Conservation (phyloP, 2,888 invertebrate genomes). For the Synergus gifuensis region DNA sequence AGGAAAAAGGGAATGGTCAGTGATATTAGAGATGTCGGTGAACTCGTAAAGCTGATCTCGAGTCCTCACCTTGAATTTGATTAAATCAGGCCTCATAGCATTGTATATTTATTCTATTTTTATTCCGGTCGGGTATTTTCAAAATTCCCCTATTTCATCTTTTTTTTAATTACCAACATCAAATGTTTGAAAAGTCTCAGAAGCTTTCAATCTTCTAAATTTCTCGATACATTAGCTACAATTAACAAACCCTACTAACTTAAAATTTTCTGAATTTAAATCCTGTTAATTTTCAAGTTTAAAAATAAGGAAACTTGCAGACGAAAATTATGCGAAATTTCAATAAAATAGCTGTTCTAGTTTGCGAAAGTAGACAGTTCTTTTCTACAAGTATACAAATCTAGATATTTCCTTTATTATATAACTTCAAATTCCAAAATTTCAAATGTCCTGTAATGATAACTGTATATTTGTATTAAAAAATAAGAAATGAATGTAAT, state of each 20-base stretch:
- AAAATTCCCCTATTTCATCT: background rate
- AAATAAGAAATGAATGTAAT: background rate
- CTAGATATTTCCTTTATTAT: background rate
- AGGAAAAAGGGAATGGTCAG: background rate
- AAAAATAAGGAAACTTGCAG: background rate
- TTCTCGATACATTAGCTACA: no score
- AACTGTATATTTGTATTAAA: background rate
- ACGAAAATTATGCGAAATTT: background rate
- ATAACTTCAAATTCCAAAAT: background rate
- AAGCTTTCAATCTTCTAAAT: no score
- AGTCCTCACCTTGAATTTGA: background rate
- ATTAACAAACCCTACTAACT: no score
- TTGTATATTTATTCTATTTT: background rate
- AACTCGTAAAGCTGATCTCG: background rate
- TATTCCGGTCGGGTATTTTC: background rate
- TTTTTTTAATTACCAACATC: background rate
- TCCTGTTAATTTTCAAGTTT: no score
- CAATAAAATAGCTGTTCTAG: background rate
- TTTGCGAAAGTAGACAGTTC: background rate
- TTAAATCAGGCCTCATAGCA: background rate
- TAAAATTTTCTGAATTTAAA: background rate
- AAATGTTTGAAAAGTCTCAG: background rate
- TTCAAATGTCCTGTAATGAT: background rate
- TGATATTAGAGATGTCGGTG: background rate
- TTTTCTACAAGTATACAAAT: no score